phyloP scores from a whole-genome alignment of 2,888 invertebrate species.

The Acrocera orbiculus region DNA sequence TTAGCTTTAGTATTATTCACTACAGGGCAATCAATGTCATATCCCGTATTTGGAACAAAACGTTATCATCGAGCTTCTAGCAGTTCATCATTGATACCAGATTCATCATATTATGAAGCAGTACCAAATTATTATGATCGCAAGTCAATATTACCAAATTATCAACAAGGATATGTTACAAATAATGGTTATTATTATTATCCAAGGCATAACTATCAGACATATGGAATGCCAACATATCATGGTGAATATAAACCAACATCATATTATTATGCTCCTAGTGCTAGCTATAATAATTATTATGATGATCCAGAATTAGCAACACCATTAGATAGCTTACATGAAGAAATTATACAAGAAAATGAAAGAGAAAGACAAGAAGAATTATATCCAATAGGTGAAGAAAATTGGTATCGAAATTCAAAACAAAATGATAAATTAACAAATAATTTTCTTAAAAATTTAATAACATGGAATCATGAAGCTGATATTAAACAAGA shows the following conservation, averaged over 20 bases:
- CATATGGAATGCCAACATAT: constrained; percentile 17
- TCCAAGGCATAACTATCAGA: constrained; percentile 14
- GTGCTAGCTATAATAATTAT: constrained; percentile 30
- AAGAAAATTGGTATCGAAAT: constrained; percentile 41
- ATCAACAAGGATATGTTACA: constrained; percentile 10
- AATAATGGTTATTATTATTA: constrained; percentile 14
- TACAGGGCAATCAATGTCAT: constrained; percentile 9
- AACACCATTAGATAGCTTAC: constrained; percentile 35
- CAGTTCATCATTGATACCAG: constrained; percentile 3
- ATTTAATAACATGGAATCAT: constrained; percentile 42
- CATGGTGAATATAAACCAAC: constrained; percentile 18
- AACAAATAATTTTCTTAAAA: constrained; percentile 35
- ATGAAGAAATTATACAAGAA: constrained; percentile 42
- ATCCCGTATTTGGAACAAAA: constrained; percentile 16
- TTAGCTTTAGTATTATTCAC: constrained; percentile 4
- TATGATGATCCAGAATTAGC: constrained; percentile 24
- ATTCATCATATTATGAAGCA: constrained; percentile 4
- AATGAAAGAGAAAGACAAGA: constrained; percentile 36
- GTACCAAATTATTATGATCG: constrained; percentile 9
- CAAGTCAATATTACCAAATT: constrained; percentile 3
- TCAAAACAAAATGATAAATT: constrained; percentile 31
- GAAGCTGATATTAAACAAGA: constrained; percentile 37
- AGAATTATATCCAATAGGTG: constrained; percentile 27
- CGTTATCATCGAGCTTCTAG: constrained; percentile 13
- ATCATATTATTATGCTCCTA: constrained; percentile 33